These are phyloP conservation scores for Ormia ochracea DNA, from an alignment of 2,888 invertebrate genomes.

Conservation along the genomic window DNA sequence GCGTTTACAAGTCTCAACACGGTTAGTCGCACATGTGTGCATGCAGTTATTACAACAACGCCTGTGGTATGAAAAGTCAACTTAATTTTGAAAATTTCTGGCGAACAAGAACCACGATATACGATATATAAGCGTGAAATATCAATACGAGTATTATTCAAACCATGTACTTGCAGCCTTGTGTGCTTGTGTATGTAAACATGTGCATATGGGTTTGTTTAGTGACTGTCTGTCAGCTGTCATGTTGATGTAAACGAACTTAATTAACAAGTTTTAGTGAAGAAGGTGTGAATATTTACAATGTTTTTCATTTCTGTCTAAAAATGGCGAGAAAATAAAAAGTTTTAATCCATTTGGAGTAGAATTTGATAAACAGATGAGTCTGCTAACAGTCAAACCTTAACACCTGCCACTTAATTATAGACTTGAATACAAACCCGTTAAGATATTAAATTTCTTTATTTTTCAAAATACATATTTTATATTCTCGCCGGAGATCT, in stretches of 20 bases:
- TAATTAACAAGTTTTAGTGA: conserved; percentile 8
- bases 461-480: too few relatives aligned
- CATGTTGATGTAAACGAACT: conserved; percentile 18
- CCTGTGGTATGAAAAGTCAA: conserved; percentile 3
- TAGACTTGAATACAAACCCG: too few relatives aligned
- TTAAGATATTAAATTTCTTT: too few relatives aligned
- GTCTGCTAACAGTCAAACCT: too few relatives aligned
- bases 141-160: not conserved
- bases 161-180: not conserved
- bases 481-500: too few relatives aligned
- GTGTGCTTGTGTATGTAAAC: not conserved
- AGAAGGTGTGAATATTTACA: conserved; percentile 22
- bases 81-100: conserved; percentile 24
- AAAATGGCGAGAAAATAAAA: too few relatives aligned
- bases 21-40: too few relatives aligned
- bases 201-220: not conserved
- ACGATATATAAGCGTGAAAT: not conserved
- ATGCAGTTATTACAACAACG: not conserved
- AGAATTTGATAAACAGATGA: too few relatives aligned
- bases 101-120: not conserved
- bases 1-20: not conserved
- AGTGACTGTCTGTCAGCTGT: conserved; percentile 23
- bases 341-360: too few relatives aligned
- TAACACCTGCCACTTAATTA: too few relatives aligned
- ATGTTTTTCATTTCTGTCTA: too few relatives aligned